phyloP scores from a whole-genome alignment of 2,888 invertebrate species.

The Alentia gelatinosa region DNA sequence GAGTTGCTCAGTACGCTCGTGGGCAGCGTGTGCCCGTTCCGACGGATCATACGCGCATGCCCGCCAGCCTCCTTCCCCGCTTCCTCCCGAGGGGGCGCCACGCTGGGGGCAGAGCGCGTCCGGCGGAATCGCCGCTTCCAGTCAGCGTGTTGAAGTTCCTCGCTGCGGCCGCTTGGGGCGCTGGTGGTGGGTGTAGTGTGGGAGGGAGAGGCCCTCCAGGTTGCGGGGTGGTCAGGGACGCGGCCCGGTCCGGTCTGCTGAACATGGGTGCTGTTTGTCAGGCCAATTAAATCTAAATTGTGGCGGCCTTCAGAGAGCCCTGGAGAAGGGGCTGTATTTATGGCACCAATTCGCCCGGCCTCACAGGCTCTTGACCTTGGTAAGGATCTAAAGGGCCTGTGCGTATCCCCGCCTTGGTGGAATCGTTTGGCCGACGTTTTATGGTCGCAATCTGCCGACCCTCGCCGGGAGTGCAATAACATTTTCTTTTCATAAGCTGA shows the following conservation, averaged over 20 bases:
- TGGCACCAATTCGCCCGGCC: background rate
- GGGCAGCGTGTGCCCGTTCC: slow-evolving; percentile 29
- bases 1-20: background rate
- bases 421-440: background rate
- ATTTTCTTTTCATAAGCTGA: background rate
- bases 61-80: background rate
- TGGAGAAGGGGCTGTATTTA: too few relatives aligned
- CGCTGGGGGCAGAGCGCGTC: background rate
- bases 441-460: background rate
- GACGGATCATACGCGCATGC: background rate
- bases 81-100: background rate
- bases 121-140: background rate
- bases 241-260: too few relatives aligned
- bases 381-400: background rate
- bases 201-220: too few relatives aligned
- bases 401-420: background rate
- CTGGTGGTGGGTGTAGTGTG: too few relatives aligned
- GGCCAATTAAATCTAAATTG: too few relatives aligned
- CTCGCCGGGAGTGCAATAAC: background rate
- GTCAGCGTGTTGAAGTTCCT: too few relatives aligned
- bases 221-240: too few relatives aligned
- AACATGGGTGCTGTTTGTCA: too few relatives aligned
- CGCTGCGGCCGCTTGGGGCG: too few relatives aligned
- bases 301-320: background rate
- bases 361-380: background rate